Percentiles rank a stretch among this genome's conserved stretches.
phyloP scores from a whole-genome alignment of 2,797 vertebrate species.

The Phrynocephalus guinanensis region DNA sequence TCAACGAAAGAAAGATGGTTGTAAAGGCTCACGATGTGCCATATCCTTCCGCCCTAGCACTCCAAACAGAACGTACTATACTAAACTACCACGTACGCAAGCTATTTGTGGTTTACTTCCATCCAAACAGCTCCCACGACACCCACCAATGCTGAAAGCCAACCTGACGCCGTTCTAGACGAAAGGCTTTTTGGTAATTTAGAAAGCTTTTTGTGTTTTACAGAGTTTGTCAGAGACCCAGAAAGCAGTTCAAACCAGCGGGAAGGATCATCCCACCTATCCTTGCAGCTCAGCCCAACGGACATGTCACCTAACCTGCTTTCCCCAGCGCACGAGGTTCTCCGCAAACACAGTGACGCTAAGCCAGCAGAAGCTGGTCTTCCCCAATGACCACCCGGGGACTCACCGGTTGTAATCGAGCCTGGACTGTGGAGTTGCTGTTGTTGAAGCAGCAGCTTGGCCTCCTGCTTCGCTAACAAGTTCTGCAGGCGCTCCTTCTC shows the following conservation, averaged over 20 bases:
- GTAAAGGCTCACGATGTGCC: background rate
- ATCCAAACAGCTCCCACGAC: background rate
- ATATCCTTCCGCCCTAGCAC: background rate
- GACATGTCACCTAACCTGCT: background rate
- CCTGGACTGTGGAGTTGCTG: slow-evolving; percentile 83
- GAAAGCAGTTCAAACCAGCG: background rate
- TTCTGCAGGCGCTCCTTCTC: slow-evolving; percentile 90
- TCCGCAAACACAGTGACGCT: background rate
- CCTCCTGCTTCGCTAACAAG: slow-evolving; percentile 89
- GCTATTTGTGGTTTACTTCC: background rate
- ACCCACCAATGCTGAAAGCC: background rate
- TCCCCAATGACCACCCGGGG: background rate
- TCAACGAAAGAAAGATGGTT: background rate
- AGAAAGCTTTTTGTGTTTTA: background rate
- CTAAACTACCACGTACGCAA: background rate
- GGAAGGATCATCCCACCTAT: background rate
- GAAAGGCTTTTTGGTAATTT: background rate
- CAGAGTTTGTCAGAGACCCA: background rate
- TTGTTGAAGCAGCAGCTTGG: slow-evolving; percentile 86
- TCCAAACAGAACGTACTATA: background rate
- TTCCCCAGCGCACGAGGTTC: background rate
- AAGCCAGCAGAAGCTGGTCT: background rate
- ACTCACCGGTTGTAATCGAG: slow-evolving; percentile 87
- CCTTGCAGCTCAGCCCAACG: background rate
- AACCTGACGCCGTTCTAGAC: background rate